These are phyloP conservation scores for Drosophila setifemur DNA, from an alignment of 1,140 invertebrate genomes.

Conservation along the genomic window DNA sequence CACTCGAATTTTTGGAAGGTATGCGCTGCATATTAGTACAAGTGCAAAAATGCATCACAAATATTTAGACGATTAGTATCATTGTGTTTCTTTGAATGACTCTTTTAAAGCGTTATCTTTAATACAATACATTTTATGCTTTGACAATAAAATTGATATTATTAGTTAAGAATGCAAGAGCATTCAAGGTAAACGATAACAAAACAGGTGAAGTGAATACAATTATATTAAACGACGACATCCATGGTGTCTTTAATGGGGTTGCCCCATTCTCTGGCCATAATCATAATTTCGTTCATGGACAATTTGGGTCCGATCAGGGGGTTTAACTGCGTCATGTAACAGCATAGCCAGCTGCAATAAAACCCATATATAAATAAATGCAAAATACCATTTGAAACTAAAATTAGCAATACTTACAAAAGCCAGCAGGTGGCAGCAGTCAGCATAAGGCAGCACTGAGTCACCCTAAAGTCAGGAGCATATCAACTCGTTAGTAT, in stretches of 20 bases:
- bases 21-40: neutral
- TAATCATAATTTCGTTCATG: slow-evolving; percentile 88
- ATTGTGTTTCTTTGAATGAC: neutral
- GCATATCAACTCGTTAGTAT: neutral
- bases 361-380: neutral
- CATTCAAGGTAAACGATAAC: slow-evolving; percentile 38
- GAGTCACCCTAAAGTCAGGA: slow-evolving; percentile 86
- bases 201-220: slow-evolving; percentile 39
- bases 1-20: slow-evolving; percentile 1
- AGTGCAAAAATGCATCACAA: slow-evolving; percentile 1
- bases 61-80: neutral
- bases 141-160: slow-evolving; percentile 19
- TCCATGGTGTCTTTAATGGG: slow-evolving; percentile 65
- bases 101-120: neutral
- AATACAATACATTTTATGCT: slow-evolving; percentile 29
- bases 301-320: slow-evolving; percentile 93
- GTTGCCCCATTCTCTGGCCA: slow-evolving; percentile 91
- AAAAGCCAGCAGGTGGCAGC: slow-evolving; percentile 95
- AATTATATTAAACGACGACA: slow-evolving; percentile 35
- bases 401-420: slow-evolving; percentile 53
- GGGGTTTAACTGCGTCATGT: slow-evolving; percentile 97
- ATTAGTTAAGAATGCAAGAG: slow-evolving; percentile 30
- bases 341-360: slow-evolving; percentile 92
- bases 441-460: slow-evolving; percentile 93
- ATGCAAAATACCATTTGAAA: neutral